A percentile compares a stretch with the other conserved stretches of the same genome.
Conservation (phyloP, 1,140 invertebrate genomes). For the Bombus difficillimus region DNA sequence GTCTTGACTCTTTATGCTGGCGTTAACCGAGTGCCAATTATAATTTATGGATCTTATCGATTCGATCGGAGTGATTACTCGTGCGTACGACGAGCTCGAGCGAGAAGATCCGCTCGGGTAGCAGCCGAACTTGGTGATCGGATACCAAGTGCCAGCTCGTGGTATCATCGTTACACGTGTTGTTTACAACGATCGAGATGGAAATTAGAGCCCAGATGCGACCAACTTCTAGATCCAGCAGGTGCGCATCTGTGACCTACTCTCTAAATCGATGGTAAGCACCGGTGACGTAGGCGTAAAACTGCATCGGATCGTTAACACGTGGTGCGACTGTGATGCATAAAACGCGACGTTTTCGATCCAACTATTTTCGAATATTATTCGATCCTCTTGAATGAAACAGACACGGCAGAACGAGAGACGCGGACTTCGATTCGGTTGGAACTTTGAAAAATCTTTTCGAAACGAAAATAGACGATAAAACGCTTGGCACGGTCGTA, state of each 20-base stretch:
- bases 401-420: background rate
- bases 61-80: background rate
- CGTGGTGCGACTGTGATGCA: slow-evolving; percentile 39
- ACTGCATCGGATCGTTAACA: slow-evolving; percentile 50
- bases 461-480: background rate
- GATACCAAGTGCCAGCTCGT: too few relatives aligned
- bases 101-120: background rate
- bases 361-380: background rate
- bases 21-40: background rate
- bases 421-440: background rate
- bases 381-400: background rate
- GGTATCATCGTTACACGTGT: background rate
- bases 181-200: background rate
- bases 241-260: slow-evolving; percentile 63
- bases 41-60: too few relatives aligned
- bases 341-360: background rate
- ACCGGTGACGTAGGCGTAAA: slow-evolving; percentile 52
- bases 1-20: background rate
- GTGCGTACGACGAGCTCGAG: background rate
- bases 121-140: background rate
- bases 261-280: slow-evolving; percentile 54
- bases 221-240: slow-evolving; percentile 44
- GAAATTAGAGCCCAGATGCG: slow-evolving; percentile 4
- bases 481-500: background rate
- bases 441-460: too few relatives aligned